Conservation (phyloP, 1,140 invertebrate species). For the Ruditapes philippinarum region DNA sequence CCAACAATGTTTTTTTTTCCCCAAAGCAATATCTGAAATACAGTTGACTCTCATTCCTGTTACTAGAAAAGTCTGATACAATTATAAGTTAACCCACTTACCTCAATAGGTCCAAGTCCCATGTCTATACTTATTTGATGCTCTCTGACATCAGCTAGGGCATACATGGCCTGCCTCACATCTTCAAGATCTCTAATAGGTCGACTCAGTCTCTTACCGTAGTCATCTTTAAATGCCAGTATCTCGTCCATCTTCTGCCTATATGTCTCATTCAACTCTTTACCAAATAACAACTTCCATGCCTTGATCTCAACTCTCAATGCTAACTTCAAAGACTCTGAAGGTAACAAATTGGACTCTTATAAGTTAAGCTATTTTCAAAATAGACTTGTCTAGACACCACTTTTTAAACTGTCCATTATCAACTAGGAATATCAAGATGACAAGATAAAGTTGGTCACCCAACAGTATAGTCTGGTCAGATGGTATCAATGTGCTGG, state of each 20-base stretch:
- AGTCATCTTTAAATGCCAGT: slow-evolving; percentile 79
- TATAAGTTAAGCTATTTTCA: too few relatives aligned
- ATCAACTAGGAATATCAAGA: too few relatives aligned
- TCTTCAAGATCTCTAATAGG: slow-evolving; percentile 96
- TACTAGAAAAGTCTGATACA: too few relatives aligned
- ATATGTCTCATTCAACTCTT: slow-evolving; percentile 96
- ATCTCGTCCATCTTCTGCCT: slow-evolving; percentile 94
- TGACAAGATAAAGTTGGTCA: too few relatives aligned
- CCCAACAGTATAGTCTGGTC: too few relatives aligned
- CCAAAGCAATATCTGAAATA: too few relatives aligned
- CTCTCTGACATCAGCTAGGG: slow-evolving; percentile 96
- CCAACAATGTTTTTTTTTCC: too few relatives aligned
- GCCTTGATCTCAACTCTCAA: slow-evolving; percentile 94
- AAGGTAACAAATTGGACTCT: slow-evolving; percentile 71
- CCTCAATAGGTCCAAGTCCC: slow-evolving; percentile 96
- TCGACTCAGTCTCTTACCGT: slow-evolving; percentile 93
- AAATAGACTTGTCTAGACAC: too few relatives aligned
- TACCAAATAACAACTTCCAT: slow-evolving; percentile 95
- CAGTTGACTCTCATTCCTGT: too few relatives aligned
- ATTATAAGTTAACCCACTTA: too few relatives aligned
- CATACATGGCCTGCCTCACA: slow-evolving; percentile 96
- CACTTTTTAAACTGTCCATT: too few relatives aligned
- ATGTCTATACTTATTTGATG: slow-evolving; percentile 98
- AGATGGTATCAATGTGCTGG: too few relatives aligned
- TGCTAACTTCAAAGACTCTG: slow-evolving; percentile 94